A percentile compares a stretch with the other conserved stretches of the same genome.
Evolutionary conservation across 2,888 invertebrate species (phyloP).

Genomic region (Ariolimax columbianus): DNA sequence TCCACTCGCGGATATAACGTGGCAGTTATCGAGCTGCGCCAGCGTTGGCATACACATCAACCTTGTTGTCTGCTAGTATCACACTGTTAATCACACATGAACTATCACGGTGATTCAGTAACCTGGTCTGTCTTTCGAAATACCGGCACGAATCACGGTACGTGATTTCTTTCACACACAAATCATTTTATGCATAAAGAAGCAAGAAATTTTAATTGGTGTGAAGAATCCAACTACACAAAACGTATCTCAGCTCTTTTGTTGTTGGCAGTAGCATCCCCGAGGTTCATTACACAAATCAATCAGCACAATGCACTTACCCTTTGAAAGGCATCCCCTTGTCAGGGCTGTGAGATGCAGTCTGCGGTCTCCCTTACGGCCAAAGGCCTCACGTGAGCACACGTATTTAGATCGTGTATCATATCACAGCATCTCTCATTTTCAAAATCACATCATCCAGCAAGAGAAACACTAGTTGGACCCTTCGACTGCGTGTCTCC

Average conservation of each 20-base stretch:
- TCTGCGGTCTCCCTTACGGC: not conserved
- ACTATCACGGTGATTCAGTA: not conserved
- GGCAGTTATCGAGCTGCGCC: not conserved
- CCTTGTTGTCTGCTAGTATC: not conserved
- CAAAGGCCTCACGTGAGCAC: not conserved
- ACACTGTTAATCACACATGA: not conserved
- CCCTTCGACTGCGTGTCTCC: not conserved
- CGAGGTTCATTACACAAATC: not conserved
- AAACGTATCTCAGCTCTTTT: not conserved
- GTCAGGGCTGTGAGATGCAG: not conserved
- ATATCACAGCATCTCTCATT: not conserved
- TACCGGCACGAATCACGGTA: not conserved
- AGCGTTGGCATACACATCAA: not conserved
- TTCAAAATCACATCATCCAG: not conserved
- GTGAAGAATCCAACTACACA: not conserved
- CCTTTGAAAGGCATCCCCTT: not conserved
- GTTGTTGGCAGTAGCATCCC: not conserved
- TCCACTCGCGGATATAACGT: not conserved
- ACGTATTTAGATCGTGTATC: not conserved
- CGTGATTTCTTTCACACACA: not conserved
- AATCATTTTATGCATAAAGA: not conserved
- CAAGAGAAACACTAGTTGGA: not conserved
- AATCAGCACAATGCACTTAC: conserved; percentile 13
- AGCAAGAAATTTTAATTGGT: not conserved
- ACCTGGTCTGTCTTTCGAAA: not conserved